phyloP scores from a whole-genome alignment of 2,797 vertebrate genomes.

The Otolemur crassicaudatus region DNA sequence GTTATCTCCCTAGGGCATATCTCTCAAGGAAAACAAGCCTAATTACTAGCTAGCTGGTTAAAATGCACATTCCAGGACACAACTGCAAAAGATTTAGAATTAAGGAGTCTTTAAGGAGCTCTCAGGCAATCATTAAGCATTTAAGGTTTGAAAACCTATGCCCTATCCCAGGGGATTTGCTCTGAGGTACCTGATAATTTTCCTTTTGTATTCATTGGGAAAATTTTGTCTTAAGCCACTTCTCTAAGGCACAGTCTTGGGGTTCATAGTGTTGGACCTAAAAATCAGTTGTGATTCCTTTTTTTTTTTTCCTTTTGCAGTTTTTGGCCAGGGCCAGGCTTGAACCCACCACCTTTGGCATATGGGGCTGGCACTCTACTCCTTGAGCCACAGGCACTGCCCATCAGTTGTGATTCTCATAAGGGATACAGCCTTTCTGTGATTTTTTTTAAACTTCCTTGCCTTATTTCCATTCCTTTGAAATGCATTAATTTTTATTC shows the following conservation, averaged over 20 bases:
- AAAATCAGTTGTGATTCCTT: background rate
- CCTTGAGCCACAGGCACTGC: no score
- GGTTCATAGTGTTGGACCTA: background rate
- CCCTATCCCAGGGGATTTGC: background rate
- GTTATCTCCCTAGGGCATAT: background rate
- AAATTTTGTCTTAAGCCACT: background rate
- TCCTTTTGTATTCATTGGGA: background rate
- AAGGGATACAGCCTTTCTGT: background rate
- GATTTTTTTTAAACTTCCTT: background rate
- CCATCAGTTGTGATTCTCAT: background rate
- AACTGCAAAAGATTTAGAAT: background rate
- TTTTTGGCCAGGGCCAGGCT: no score
- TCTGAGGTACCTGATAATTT: background rate
- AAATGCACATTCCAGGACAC: background rate
- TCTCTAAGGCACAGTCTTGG: background rate
- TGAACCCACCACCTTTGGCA: no score
- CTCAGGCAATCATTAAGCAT: background rate
- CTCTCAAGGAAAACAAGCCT: background rate
- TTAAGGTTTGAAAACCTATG: slow-evolving; percentile 17
- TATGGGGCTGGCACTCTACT: no score
- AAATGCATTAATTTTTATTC: background rate
- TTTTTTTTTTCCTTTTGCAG: no score
- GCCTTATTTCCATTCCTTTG: background rate
- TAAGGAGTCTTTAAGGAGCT: background rate
- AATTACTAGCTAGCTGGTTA: background rate